A percentile compares a stretch with the other conserved stretches of the same genome.
These are phyloP conservation scores for Misgurnus mizolepis DNA, from an alignment of 2,113 vertebrate species.

Conservation along the genomic window DNA sequence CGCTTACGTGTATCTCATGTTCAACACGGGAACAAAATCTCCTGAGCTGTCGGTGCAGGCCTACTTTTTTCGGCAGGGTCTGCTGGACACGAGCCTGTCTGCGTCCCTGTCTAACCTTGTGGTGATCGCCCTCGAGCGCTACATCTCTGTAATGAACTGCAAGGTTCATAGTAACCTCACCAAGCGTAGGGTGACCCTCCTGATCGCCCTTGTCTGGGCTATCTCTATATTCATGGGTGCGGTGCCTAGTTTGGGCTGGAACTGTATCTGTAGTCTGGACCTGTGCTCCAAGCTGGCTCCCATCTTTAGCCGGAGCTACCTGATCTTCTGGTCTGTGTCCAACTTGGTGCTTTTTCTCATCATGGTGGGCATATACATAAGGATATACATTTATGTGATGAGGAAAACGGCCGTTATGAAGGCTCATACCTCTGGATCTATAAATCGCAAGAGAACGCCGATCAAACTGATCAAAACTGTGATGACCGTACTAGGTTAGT, in stretches of 20 bases:
- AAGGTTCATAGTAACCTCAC: slow-evolving; percentile 94
- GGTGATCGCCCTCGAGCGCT: slow-evolving; percentile 92
- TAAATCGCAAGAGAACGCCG: slow-evolving; percentile 87
- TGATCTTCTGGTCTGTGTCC: slow-evolving; percentile 91
- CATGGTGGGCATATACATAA: slow-evolving; percentile 90
- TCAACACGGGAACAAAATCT: slow-evolving; percentile 87
- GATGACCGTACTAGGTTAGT: slow-evolving; percentile 94
- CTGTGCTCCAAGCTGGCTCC: slow-evolving; percentile 89
- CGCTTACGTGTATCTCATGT: slow-evolving; percentile 95
- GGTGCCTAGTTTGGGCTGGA: slow-evolving; percentile 93
- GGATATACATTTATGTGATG: slow-evolving; percentile 93
- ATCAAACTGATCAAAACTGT: slow-evolving; percentile 99
- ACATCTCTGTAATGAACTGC: slow-evolving; percentile 91
- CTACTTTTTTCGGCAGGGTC: slow-evolving; percentile 93
- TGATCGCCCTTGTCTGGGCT: slow-evolving; percentile 89
- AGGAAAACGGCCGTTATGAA: slow-evolving; percentile 85
- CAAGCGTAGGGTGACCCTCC: slow-evolving; percentile 88
- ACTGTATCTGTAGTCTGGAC: slow-evolving; percentile 89
- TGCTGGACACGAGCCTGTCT: slow-evolving; percentile 90
- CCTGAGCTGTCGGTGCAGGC: slow-evolving; percentile 80
- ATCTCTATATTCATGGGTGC: slow-evolving; percentile 94
- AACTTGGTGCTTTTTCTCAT: slow-evolving; percentile 90
- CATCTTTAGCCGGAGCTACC: slow-evolving; percentile 93
- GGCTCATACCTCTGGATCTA: slow-evolving; percentile 84
- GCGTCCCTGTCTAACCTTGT: slow-evolving; percentile 92